These are phyloP conservation scores for Sandelia bainsii DNA, from an alignment of 2,797 vertebrate genomes.

Conservation along the genomic window DNA sequence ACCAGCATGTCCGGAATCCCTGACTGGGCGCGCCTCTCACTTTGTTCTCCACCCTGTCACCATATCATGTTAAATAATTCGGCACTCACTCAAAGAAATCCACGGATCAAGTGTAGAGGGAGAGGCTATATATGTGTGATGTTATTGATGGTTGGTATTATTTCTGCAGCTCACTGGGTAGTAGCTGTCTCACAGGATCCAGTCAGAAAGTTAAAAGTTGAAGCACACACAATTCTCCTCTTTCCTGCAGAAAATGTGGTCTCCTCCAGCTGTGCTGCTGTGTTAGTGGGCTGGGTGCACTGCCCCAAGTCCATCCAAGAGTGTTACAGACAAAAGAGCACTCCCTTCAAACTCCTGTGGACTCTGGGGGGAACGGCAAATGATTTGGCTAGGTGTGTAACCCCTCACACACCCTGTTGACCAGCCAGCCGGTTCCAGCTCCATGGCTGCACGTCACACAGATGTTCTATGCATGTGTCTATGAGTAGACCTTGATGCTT, in stretches of 20 bases:
- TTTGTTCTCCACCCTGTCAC: slow-evolving; percentile 50
- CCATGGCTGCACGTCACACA: slow-evolving; percentile 58
- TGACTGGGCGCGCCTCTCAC: slow-evolving; percentile 36
- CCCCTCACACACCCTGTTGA: slow-evolving; percentile 65
- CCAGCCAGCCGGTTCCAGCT: slow-evolving; percentile 58
- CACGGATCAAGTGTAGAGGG: slow-evolving; percentile 20
- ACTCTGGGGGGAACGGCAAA: slow-evolving; percentile 54
- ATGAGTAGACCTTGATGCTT: slow-evolving; percentile 40
- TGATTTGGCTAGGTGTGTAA: slow-evolving; percentile 70
- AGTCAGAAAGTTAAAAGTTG: slow-evolving; percentile 61
- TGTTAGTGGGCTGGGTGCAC: slow-evolving; percentile 62
- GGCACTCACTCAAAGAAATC: slow-evolving; percentile 28
- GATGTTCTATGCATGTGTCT: slow-evolving; percentile 44
- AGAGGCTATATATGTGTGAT: slow-evolving; percentile 14
- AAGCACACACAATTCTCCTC: slow-evolving; percentile 53
- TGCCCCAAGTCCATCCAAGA: slow-evolving; percentile 66
- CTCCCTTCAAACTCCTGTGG: slow-evolving; percentile 58
- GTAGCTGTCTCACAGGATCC: slow-evolving; percentile 44
- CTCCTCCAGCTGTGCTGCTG: slow-evolving; percentile 70
- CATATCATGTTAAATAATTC: slow-evolving; percentile 49
- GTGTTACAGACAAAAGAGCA: slow-evolving; percentile 69
- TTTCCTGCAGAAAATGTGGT: slow-evolving; percentile 58
- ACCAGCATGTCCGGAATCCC: slow-evolving; percentile 57
- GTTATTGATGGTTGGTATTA: slow-evolving; percentile 27
- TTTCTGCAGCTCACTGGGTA: slow-evolving; percentile 38